Evolutionary conservation across 2,113 vertebrate species (phyloP), one percentile per base, ranked within the genome.

Genomic region (Dolichallabes microphthalmus): DNA sequence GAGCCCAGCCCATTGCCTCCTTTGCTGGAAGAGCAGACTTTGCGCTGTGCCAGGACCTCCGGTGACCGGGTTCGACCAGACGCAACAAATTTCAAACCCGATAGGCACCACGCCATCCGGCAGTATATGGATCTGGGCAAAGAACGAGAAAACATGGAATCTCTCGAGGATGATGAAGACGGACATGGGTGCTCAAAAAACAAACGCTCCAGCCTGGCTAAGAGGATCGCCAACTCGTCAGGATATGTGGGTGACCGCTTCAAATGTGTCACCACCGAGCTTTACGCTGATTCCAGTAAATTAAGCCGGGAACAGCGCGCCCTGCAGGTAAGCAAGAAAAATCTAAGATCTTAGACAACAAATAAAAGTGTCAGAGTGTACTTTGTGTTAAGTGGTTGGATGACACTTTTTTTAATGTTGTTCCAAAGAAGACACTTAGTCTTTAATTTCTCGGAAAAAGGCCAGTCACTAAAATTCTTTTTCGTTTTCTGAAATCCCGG

Each of bases 191-290:
- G 90, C 64, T 87, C 96, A 81, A 98, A 96, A 92, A 93, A 93
- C 88, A 95, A 95, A 84, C 93, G 92, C 89, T 94, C 94, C 85
- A 94, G 94, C 88, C 85, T 99, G 93, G 96, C 98, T 82, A 99
- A 98, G 89, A 95, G 98, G 91, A 99, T 99, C 0, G 98, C 98
- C 27, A 99, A 99, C 93, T 99, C 98, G 22, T 95, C 97, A 0
- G 98, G 98, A 94, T 99, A 97, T 2, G 98, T 99, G 92, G 98
- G 98, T 85, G 98, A 99, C 91, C 96, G 97, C 85, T 97, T 99
- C 96, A 99, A 99, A 94, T 99, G 97, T 78, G 95, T 99, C 93
- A 99, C 98, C 32, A 98, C 98, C 0, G 98, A 99, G 90, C 96
- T 99, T 89, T 99, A 98, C 0, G 98, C 97, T 0, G 98, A 99